Base-by-base conservation (phyloP, 2,888 invertebrate genomes). In the Coleophora deauratella region DNA sequence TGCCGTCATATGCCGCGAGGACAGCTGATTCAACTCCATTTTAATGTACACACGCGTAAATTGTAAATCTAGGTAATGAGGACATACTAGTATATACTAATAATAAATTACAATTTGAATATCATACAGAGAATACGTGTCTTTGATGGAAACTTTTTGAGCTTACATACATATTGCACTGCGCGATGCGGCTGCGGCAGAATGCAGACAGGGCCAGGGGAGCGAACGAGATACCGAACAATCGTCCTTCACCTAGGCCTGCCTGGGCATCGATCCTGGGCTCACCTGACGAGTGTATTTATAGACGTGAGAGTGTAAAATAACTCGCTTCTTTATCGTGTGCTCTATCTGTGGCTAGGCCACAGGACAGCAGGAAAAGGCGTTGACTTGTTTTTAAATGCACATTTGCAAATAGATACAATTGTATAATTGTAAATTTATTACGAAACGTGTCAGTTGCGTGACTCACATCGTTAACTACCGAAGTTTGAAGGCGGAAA, bases 401-500 rank as follows among this genome's bases (percentile, higher is more conserved):
- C 28, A 33, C 33, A 34, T 27, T 21, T 32, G 27, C 30, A 40
- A 21, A 9, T n/a, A 40, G 3, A n/a, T 33, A 55, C 54, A 59
- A 64, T 62, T 54, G 55, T 59, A 55, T 58, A 58, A 58, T 59
- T 47, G 66, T 63, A 66, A 61, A 68, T 69, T 67, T 72, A 72
- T 71, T 67, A 64, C 62, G 61, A 67, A 71, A 69, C 66, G 59
- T 72, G 70, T 68, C 64, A 66, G 66, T 76, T 66, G 77, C 78
- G 77, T 84, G 84, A 84, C 78, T 84, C 81, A 84, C 57, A 62
- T 76, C 61, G 72, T 78, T 80, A 77, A 68, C 72, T 70, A 72
- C 67, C 70, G 68, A 84, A 80, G 67, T 72, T 73, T 67, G 62
- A 77, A 81, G 76, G 81, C 84, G 84, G 84, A 85, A 85, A 81